Conservation (phyloP, 2,888 invertebrate genomes). For the Phragmatobia fuliginosa region DNA sequence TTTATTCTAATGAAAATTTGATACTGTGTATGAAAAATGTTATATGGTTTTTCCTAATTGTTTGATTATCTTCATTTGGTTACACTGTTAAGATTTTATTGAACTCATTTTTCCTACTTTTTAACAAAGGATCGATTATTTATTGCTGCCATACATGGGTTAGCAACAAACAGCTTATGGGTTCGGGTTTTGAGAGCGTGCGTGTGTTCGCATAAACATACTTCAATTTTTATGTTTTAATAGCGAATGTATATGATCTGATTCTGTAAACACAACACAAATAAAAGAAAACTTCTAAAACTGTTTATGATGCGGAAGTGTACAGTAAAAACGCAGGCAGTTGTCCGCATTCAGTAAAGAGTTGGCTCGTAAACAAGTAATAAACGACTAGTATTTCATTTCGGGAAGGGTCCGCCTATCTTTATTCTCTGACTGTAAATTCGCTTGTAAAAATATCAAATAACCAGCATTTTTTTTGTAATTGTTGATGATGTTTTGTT, state of each 20-base stretch:
- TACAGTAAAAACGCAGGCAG: conserved; percentile 64
- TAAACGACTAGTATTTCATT: conserved; percentile 72
- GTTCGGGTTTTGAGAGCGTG: neutral
- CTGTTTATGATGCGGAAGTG: conserved; percentile 55
- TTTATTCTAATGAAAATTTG: conserved; percentile 66
- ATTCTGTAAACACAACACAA: conserved; percentile 27
- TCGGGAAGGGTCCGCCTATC: conserved; percentile 54
- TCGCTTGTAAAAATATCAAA: conserved; percentile 66
- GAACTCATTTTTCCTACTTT: conserved; percentile 50
- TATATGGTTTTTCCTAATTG: conserved; percentile 46
- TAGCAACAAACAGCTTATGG: too few species aligned
- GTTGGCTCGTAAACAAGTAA: conserved; percentile 77
- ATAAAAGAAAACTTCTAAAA: conserved; percentile 47
- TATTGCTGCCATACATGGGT: conserved; percentile 5
- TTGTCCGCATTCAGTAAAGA: conserved; percentile 68
- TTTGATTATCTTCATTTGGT: conserved; percentile 53
- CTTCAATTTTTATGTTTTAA: conserved; percentile 1
- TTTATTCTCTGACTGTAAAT: conserved; percentile 56
- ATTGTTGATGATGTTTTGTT: conserved; percentile 65
- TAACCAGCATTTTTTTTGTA: conserved; percentile 60
- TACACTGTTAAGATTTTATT: conserved; percentile 41
- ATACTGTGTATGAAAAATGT: conserved; percentile 51
- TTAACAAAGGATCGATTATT: conserved; percentile 34
- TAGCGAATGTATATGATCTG: conserved; percentile 22
- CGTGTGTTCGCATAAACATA: conserved; percentile 1